Conservation (phyloP, 2,797 vertebrate species). For the Coccyzus lansbergi region DNA sequence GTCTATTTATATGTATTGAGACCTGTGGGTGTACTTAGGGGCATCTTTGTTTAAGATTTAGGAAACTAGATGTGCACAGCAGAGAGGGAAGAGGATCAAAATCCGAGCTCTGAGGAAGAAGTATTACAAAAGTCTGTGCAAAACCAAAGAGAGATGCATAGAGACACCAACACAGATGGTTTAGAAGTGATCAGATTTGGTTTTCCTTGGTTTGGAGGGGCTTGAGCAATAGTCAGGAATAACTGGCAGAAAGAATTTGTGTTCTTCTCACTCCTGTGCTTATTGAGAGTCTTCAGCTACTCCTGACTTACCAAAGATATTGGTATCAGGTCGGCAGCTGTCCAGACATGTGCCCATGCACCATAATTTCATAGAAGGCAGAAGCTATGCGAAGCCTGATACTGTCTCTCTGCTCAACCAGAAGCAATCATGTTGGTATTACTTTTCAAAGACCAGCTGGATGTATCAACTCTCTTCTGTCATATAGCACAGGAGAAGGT, state of each 20-base stretch:
- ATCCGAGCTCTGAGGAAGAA: background rate
- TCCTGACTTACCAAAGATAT: background rate
- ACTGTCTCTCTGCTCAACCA: background rate
- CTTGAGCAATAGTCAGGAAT: background rate
- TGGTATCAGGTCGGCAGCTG: background rate
- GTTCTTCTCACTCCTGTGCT: background rate
- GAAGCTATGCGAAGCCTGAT: background rate
- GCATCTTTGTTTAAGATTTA: background rate
- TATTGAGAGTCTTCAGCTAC: background rate
- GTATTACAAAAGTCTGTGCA: accelerated
- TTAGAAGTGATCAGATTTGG: background rate
- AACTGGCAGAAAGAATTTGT: background rate
- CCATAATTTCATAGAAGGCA: background rate
- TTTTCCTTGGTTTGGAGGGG: background rate
- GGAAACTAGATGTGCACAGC: background rate
- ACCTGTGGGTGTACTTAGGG: background rate
- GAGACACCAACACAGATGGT: background rate
- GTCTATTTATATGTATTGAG: background rate
- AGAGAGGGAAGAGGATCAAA: background rate
- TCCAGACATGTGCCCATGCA: too few species aligned
- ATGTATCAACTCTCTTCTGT: background rate
- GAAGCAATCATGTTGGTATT: background rate
- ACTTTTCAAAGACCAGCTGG: background rate
- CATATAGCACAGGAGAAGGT: background rate
- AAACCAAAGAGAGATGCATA: background rate